These are phyloP conservation scores for Acleris laterana DNA, from an alignment of 2,888 invertebrate species.

Conservation along the genomic window DNA sequence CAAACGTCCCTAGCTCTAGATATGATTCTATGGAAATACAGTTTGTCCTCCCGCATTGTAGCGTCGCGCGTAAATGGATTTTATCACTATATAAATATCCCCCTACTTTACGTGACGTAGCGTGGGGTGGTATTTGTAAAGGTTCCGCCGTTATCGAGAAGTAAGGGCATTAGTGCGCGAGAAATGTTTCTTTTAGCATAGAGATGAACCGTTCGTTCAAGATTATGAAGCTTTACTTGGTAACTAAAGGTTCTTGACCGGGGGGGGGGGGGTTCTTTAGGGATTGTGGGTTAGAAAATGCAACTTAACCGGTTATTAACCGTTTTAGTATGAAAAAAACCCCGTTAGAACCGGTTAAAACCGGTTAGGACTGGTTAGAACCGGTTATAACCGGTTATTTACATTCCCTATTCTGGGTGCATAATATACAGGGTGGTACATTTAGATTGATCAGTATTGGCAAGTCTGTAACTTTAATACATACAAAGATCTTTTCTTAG, in stretches of 20 bases:
- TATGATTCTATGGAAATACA: constrained; percentile 82
- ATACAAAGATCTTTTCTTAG: too few relatives aligned
- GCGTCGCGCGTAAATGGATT: constrained; percentile 78
- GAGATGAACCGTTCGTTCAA: constrained; percentile 1
- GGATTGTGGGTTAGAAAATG: too few relatives aligned
- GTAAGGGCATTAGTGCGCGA: constrained; percentile 4
- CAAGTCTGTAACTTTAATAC: too few relatives aligned
- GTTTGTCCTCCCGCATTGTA: constrained; percentile 78
- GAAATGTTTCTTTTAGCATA: constrained; percentile 1
- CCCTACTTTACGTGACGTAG: constrained; percentile 37
- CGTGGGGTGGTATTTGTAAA: constrained; percentile 15
- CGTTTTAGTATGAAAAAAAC: too few relatives aligned
- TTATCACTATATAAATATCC: constrained; percentile 74
- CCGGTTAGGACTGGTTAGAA: too few relatives aligned
- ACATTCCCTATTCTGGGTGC: too few relatives aligned
- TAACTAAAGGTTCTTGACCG: neutral
- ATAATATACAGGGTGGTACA: too few relatives aligned
- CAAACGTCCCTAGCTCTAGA: constrained; percentile 57
- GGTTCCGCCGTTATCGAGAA: constrained; percentile 9
- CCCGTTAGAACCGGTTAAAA: too few relatives aligned
- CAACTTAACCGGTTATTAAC: too few relatives aligned
- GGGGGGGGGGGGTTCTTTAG: neutral
- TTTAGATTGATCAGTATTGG: too few relatives aligned
- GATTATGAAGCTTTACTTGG: neutral
- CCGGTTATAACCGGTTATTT: too few relatives aligned